Evolutionary conservation across 2,113 vertebrate species (phyloP), one percentile per base, ranked within the genome.

Genomic region (Porphyrio hochstetteri): DNA sequence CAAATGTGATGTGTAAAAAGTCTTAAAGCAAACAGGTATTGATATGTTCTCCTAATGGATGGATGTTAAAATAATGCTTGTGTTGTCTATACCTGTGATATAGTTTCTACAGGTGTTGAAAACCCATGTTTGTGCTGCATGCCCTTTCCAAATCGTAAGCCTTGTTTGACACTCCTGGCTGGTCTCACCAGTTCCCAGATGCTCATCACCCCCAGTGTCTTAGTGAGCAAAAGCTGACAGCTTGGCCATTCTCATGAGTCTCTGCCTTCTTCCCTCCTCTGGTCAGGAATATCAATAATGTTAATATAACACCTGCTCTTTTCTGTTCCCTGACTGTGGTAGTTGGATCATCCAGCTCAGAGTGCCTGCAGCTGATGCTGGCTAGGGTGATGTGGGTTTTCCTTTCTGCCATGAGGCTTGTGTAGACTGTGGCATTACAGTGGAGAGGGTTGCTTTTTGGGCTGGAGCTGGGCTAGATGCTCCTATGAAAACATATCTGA

Each of bases 341-440:
- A n/a, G 5, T 36, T 70, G 56, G 29, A 60, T 67, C 2, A 0
- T 23, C 23, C 59, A 42, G 4, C 21, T 71, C 12, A 5, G n/a
- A 10, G 24, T 24, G 61, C 36, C 35, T 1, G 8, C 76, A 59
- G 7, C 10, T 78, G 35, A 15, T 77, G 36, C 33, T 78, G 35
- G 33, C 14, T 44, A 35, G 50, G 36, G 11, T 59, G 36, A 29
- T 9, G 11, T 50, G 57, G 16, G 21, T 17, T 63, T 21, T 28
- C 9, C 11, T 38, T 85, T 84, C n/a, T 27, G 4, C 16, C n/a
- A 6, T 2, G 7, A 44, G 24, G 13, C 6, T 28, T 0, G 0
- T 28, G 15, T 29, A 29, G 55, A 21, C 33, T 84, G 17, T 35
- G 70, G 16, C 13, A 4, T 48, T 67, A 11, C 46, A 48, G 38